Evolutionary conservation across 2,888 invertebrate species (phyloP), one percentile per base, ranked within the genome.

Genomic region (Steinernema carpocapsae): DNA sequence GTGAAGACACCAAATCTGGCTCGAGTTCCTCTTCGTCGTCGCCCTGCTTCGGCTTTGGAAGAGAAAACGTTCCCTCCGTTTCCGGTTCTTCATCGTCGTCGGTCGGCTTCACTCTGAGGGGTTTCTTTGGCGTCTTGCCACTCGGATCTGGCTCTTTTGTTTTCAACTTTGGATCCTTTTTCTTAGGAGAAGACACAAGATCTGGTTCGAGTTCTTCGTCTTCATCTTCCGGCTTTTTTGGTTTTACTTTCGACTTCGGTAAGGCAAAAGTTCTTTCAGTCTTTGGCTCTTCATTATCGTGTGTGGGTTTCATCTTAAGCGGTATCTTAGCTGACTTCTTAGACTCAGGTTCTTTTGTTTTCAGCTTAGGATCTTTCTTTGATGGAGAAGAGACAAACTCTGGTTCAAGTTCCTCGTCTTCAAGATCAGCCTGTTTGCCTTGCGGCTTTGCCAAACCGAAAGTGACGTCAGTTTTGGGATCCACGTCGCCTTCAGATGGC

Each of bases 381-480:
- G 64, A 43, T 0, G 74, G 74, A 14, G 51, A 74, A n/a, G 51
- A 72, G 2, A 72, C 29, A 14, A 72, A 70, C 6, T 74, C 74
- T 32, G 74, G 56, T 22, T 56, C 64, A 1, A 70, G 46, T 17
- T 56, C 56, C 37, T 73, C 73, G 17, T 43, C 24, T 17, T 73
- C 73, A 17, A 45, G 56, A 12, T 19, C 22, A 2, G 4, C 22
- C 1, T 6, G 10, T 56, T 56, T 43, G 71, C 76, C 74, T 59
- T 78, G 76, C 4, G 75, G 72, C 29, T 75, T 78, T 17, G 78
- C 74, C 0, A 76, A 51, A 0, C 76, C 72, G 71, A 76, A 76
- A 1, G 75, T 24, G n/a, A 74, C 78, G 52, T 80, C 79, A 0
- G 77, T 75, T 71, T 78, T 78, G 0, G 78, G 79, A 26, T 80